These are phyloP conservation scores for Hapalemur alaotrensis DNA, from an alignment of 2,797 vertebrate species.

Conservation along the genomic window DNA sequence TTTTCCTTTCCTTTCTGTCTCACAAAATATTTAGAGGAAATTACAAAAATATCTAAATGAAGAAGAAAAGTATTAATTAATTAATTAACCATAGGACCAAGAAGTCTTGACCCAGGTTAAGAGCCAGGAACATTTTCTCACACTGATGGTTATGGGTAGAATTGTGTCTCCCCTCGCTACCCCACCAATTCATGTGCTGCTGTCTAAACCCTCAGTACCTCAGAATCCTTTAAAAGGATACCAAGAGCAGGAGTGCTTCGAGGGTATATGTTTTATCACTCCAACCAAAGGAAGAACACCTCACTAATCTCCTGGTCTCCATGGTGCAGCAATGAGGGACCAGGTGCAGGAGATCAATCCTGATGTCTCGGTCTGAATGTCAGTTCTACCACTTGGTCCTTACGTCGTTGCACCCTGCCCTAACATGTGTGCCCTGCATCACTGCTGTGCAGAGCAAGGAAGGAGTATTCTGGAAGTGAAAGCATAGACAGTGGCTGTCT, in stretches of 20 bases:
- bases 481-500: not conserved
- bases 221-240: no score
- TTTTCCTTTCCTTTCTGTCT: not conserved
- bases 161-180: no score
- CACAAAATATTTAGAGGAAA: not conserved
- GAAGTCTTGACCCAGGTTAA: not conserved
- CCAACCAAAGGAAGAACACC: not conserved
- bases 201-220: not conserved
- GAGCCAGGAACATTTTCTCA: not conserved
- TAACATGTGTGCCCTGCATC: not conserved
- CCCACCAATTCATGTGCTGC: not conserved
- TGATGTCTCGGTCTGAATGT: not conserved
- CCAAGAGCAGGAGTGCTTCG: not conserved
- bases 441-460: not conserved
- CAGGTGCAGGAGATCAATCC: not conserved
- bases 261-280: not conserved
- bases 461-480: not conserved
- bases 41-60: not conserved
- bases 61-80: not conserved
- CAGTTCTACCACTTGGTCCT: not conserved
- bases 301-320: not conserved
- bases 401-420: not conserved
- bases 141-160: not conserved
- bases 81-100: not conserved
- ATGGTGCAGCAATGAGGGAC: not conserved